Base-by-base conservation (phyloP, 2,888 invertebrate species). In the Drosophila greeni region DNA sequence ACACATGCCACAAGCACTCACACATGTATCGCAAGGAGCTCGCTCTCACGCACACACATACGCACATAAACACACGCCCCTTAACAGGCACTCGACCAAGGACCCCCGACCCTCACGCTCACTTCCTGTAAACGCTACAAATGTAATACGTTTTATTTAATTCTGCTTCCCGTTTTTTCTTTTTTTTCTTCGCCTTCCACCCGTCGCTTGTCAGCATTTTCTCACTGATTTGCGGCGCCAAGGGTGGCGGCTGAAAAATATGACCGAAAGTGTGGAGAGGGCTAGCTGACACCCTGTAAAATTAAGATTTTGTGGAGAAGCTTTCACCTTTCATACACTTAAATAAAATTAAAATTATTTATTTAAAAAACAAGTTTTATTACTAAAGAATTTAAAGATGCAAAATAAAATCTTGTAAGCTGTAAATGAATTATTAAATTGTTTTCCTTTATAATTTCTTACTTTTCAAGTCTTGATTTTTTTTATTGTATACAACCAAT, bases 81-180 rank as follows among this genome's bases (percentile, higher is more conserved):
- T 61, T 57, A 49, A 48, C 58, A 75, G 57, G 62, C 49, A 45
- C 57, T 59, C 64, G 47, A 51, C 23, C 36, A 52, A 33, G 55
- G 45, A 47, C 60, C 36, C 23, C 43, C 18, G 31, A 49, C 37
- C 56, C 49, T 45, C 57, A 66, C 58, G 68, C 65, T 43, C 52
- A 57, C 51, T 76, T 75, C 65, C 75, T 75, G 70, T 61, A 62
- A 73, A 66, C 74, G 70, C 74, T 70, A 74, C 70, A 82, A 82
- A 82, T 80, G 74, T 80, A 82, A 81, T 81, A 81, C 83, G 78
- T 78, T 82, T 82, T 82, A 80, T 82, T 80, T 78, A 78, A 82
- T 80, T 82, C 75, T 73, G 66, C 65, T 68, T 56, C 61, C 54
- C 62, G 57, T 51, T 73, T 64, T 59, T 58, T 59, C 20, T 60